Evolutionary conservation across 2,113 vertebrate genomes (phyloP).

Genomic region (Alexandromys fortis): DNA sequence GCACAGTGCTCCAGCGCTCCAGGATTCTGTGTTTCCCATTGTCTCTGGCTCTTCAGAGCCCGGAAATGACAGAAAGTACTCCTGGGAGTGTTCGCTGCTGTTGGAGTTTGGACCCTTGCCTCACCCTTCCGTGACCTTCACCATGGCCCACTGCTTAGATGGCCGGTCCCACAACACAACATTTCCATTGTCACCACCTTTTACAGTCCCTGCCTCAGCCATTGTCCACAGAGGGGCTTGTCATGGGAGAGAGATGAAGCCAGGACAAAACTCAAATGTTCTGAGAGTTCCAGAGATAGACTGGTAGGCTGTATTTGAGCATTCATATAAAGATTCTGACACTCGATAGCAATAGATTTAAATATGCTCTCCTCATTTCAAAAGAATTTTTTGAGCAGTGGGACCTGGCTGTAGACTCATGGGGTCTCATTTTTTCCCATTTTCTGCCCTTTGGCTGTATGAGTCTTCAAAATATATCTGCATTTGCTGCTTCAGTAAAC

Average conservation of each 20-base stretch:
- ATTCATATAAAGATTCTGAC: not conserved
- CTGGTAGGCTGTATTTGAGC: not conserved
- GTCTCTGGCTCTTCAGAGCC: not conserved
- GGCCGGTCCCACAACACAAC: not conserved
- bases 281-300: not conserved
- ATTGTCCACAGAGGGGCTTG: not conserved
- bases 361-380: not conserved
- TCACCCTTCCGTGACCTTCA: not conserved
- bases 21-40: not conserved
- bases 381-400: not conserved
- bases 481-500: not conserved
- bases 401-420: not conserved
- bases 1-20: not conserved
- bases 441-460: not conserved
- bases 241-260: not conserved
- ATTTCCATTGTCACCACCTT: not conserved
- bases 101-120: not conserved
- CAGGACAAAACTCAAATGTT: not conserved
- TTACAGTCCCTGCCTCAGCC: accelerated
- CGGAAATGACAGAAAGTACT: not conserved
- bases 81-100: not conserved
- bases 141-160: not conserved
- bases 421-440: not conserved
- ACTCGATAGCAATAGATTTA: not conserved
- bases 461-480: not conserved